phyloP scores from a whole-genome alignment of 2,113 vertebrate species.

The Bubo scandiacus region DNA sequence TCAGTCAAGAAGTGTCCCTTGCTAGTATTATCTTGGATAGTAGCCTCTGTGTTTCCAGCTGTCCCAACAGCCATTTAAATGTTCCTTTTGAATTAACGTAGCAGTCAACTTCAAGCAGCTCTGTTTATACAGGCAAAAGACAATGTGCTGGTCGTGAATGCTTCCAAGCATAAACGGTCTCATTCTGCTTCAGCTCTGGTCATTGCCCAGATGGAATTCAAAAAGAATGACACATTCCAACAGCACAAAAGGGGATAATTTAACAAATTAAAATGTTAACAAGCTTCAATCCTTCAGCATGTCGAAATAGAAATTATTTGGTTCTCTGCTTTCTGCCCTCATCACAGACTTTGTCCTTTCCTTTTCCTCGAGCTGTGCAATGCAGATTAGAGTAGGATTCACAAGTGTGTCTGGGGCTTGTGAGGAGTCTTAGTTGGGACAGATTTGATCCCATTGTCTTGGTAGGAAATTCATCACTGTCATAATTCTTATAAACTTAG shows the following conservation, averaged over 20 bases:
- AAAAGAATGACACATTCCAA: not conserved
- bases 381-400: not conserved
- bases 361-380: not conserved
- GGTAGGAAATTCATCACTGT: not conserved
- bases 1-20: not conserved
- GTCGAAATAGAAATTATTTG: not conserved
- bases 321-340: not conserved
- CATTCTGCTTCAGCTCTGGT: not conserved
- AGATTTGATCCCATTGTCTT: not conserved
- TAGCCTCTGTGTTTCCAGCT: not conserved
- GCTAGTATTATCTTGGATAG: not conserved
- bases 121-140: not conserved
- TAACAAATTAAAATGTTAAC: constrained; percentile 29
- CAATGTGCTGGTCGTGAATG: not conserved
- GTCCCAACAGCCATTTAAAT: not conserved
- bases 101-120: constrained; percentile 1
- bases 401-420: not conserved
- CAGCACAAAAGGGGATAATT: not conserved
- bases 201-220: constrained; percentile 24
- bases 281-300: not conserved
- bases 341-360: not conserved
- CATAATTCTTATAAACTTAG: not conserved
- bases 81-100: constrained; percentile 15
- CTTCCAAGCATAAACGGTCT: not conserved
- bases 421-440: not conserved